Base-by-base conservation (phyloP, 2,888 invertebrate genomes). In the Heteropelma amictum region DNA sequence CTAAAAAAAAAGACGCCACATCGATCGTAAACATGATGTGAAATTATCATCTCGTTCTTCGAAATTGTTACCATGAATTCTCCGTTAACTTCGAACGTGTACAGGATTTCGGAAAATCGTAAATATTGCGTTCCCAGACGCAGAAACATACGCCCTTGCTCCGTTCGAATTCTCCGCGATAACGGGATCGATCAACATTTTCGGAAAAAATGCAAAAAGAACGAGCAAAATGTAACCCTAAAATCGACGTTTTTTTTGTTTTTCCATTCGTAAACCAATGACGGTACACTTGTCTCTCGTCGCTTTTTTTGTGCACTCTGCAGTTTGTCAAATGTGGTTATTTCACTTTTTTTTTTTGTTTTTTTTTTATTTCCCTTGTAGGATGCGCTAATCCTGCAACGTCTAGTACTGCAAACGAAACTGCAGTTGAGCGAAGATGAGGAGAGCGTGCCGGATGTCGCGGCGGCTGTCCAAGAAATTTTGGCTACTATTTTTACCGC, bases 311-410 rank as follows among this genome's bases (percentile, higher is more conserved):
- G 2, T 12, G n/a, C 10, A 5, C 38, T 1, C 38, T 1, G 38
- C 12, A n/a, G n/a, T n/a, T n/a, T n/a, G 8, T n/a, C 8, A n/a
- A 33, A 33, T 10, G n/a, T n/a, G 1, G 1, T 8, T 6, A 33
- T 38, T 38, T 14, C 14, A 12, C 3, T 17, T 30, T 33, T 28
- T 47, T 19, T 0, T 51, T 19, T 5, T 10, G 10, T 0, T 10
- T 6, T 5, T 33, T n/a, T 12, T 53, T 35, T n/a, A 6, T 12
- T 51, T 38, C 17, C 23, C 7, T 8, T 45, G 12, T 14, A 93
- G 92, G 98, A 99, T 89, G 98, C 98, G 0, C 90, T 99, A 80
- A 94, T 97, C 21, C 89, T 99, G 83, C 98, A 99, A 90, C 92
- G 97, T 78, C 92, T 98, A 56, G 96, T 97, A 70, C 90, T 98